Base-by-base conservation (phyloP, 2,113 vertebrate species). In the Asarcornis scutulata region DNA sequence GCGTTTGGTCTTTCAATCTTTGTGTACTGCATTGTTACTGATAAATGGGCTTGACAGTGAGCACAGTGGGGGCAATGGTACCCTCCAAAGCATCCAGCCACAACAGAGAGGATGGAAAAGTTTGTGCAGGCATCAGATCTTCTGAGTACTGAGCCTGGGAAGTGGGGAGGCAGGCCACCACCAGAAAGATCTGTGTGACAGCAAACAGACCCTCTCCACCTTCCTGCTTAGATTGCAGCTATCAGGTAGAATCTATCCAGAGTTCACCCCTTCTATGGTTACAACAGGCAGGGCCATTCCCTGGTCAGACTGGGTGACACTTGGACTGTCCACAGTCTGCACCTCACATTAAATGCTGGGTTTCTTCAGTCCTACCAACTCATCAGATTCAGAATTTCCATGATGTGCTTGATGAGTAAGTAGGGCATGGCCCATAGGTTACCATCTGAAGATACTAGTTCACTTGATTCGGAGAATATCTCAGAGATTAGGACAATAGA, bases 21-120 rank as follows among this genome's bases (percentile, higher is more conserved):
- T 44, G 34, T 0, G 2, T n/a, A 29, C n/a, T 74, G 56, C 67
- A 29, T 3, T 58, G 32, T 46, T 52, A 59, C 10, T 12, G 27
- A 76, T 34, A 32, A 29, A 42, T 8, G 31, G 13, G 13, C 11
- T 74, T 10, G 38, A 4, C 0, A 0, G 42, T 0, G 3, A 80
- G 38, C 62, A 72, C 17, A 14, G 26, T 0, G 0, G 2, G 15
- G 50, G 26, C 71, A 29, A 36, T 11, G n/a, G n/a, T 66, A 36
- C 25, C 5, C n/a, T 71, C 62, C 42, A 0, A 1, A 55, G 36
- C 32, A 74, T 63, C 74, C 62, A 60, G 8, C 25, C 42, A 60
- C 36, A 76, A 13, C 5, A 13, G 42, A 53, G 8, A 20, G 29
- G 42, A 46, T 36, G 7, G 42, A 10, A 69, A 64, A 42, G 22